phyloP scores from a whole-genome alignment of 2,797 vertebrate genomes.

The Gallinago solitaria region DNA sequence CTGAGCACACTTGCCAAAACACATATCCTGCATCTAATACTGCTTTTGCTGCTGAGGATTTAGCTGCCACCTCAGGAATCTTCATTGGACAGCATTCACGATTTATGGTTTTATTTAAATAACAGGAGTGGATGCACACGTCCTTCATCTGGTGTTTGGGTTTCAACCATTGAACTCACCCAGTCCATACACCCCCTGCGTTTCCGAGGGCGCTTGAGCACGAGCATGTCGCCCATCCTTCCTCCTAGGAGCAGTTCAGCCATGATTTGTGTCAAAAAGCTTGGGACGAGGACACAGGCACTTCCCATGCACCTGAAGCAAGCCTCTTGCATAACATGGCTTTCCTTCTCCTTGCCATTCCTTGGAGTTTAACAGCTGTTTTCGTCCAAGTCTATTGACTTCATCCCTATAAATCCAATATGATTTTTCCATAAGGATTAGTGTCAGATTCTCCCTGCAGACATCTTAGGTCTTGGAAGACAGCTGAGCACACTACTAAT shows the following conservation, averaged over 20 bases:
- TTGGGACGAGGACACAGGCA: background rate
- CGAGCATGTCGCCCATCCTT: background rate
- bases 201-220: background rate
- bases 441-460: constrained; percentile 53
- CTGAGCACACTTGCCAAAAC: constrained; percentile 42
- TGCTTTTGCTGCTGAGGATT: constrained; percentile 50
- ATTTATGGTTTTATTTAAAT: constrained; percentile 42
- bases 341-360: constrained; percentile 30
- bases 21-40: constrained; percentile 56
- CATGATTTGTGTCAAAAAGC: background rate
- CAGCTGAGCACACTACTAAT: background rate
- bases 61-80: constrained; percentile 66
- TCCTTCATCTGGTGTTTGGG: constrained; percentile 2
- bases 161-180: background rate
- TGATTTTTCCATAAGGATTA: constrained; percentile 59
- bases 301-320: constrained; percentile 1
- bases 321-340: background rate
- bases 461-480: constrained; percentile 48
- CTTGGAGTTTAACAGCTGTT: background rate
- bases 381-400: constrained; percentile 43
- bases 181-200: background rate
- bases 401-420: constrained; percentile 61
- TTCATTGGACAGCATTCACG: background rate
- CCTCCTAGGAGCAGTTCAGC: background rate
- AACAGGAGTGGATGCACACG: constrained; percentile 3